Evolutionary conservation across 2,888 invertebrate species (phyloP), one percentile per base, ranked within the genome.

Genomic region (Notocelia uddmanniana): DNA sequence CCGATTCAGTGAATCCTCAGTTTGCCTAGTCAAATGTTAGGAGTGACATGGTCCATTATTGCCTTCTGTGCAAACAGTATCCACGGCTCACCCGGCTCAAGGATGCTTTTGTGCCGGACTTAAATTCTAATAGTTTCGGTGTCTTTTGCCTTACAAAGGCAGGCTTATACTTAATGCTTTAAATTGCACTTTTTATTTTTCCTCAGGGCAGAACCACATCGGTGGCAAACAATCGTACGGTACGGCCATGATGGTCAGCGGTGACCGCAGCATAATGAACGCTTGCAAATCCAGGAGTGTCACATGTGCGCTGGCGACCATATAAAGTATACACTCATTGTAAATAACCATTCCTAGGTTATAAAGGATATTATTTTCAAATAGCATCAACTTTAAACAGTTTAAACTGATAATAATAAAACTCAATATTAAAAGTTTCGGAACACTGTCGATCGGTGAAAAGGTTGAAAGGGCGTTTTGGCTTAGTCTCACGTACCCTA

Each of bases 1-100:
- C 67, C 60, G 57, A 58, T 59, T 45, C 50, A 41, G 37, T 23
- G 45, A 62, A 45, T 69, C 60, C 77, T 63, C 68, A 81, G 90
- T 91, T 90, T 88, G 87, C 88, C 83, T 89, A 91, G 90, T 90
- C 91, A 89, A 91, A 91, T 91, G 90, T 83, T 80, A 79, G 80
- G 76, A 82, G 84, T 84, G 86, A 89, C 90, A 88, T 81, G 79
- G 83, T 79, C 89, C 88, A 87, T 91, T 92, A 92, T 93, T 93
- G 91, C 89, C 87, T 89, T 83, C 86, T 82, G 86, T 81, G 83
- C 91, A 92, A 93, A 92, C 90, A 92, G 87, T 83, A 84, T 82
- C 83, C 83, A 75, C 78, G 81, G 83, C 85, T 86, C 84, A 83
- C 84, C 81, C 78, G 76, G 82, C 83, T 86, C 87, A 85, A 86